Conservation (phyloP, 2,113 vertebrate species). For the Bubo blakistoni region DNA sequence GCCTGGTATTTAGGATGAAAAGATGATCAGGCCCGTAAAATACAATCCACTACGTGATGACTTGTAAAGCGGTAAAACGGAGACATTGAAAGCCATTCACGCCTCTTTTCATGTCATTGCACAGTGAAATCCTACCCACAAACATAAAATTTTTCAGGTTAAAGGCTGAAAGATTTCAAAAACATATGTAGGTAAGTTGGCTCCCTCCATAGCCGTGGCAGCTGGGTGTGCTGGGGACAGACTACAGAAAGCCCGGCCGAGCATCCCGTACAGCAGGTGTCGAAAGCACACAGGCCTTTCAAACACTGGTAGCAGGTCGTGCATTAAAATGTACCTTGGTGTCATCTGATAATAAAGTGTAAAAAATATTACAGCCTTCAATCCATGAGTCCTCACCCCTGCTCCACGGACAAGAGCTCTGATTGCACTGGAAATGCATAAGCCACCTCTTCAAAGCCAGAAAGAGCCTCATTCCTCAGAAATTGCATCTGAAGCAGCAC, state of each 20-base stretch:
- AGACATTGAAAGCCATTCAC: neutral
- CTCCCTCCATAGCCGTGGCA: neutral
- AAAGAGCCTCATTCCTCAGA: neutral
- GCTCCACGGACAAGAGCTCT: neutral
- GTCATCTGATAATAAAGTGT: neutral
- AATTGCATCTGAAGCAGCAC: neutral
- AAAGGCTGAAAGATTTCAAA: conserved; percentile 15
- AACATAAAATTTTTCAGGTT: neutral
- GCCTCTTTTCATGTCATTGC: neutral
- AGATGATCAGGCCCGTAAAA: neutral
- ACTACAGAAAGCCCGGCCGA: neutral
- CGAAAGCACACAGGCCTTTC: neutral
- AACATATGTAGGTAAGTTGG: neutral
- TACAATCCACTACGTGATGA: neutral
- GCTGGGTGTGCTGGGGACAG: neutral
- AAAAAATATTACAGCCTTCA: neutral
- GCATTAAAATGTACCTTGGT: neutral
- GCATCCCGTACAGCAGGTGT: neutral
- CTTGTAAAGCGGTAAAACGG: conserved; percentile 6
- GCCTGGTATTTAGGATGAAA: neutral
- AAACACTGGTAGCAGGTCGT: neutral
- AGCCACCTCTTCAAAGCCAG: neutral
- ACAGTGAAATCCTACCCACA: conserved; percentile 16
- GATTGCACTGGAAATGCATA: neutral
- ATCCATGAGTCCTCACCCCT: neutral